These are phyloP conservation scores for Chaitophorus viminalis DNA, from an alignment of 2,888 invertebrate genomes.

Conservation along the genomic window DNA sequence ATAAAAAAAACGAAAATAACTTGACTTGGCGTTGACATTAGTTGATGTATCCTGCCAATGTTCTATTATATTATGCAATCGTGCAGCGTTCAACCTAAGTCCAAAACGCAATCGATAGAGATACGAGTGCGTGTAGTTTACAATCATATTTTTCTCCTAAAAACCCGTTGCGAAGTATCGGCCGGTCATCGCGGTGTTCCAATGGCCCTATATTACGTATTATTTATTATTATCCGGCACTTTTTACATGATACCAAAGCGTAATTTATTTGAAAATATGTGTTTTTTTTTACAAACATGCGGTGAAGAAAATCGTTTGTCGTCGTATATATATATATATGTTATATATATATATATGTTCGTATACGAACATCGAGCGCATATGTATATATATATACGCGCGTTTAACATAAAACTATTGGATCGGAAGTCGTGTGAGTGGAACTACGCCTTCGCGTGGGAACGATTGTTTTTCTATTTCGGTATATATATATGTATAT, in stretches of 20 bases:
- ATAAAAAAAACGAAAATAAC: too few species aligned
- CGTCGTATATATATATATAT: too few species aligned
- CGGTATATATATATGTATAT: too few species aligned
- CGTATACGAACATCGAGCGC: background rate
- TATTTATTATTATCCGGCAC: background rate
- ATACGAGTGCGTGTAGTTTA: background rate
- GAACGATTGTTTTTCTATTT: conserved; percentile 2
- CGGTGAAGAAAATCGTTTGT: background rate
- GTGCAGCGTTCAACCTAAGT: background rate
- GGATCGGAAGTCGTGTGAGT: conserved; percentile 10
- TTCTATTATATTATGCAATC: background rate
- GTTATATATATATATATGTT: too few species aligned
- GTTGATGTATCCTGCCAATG: conserved; percentile 24
- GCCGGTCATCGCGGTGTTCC: background rate
- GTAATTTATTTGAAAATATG: background rate
- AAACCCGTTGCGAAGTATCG: too few species aligned
- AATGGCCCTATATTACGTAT: background rate
- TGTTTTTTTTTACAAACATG: too few species aligned
- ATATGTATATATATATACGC: too few species aligned
- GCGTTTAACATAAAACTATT: background rate
- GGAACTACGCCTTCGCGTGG: conserved; percentile 40
- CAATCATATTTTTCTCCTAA: too few species aligned
- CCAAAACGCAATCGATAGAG: background rate
- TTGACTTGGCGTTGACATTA: conserved; percentile 28
- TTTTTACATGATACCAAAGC: background rate